Evolutionary conservation across 2,888 invertebrate genomes (phyloP).

Genomic region (Bellardia bayeri): DNA sequence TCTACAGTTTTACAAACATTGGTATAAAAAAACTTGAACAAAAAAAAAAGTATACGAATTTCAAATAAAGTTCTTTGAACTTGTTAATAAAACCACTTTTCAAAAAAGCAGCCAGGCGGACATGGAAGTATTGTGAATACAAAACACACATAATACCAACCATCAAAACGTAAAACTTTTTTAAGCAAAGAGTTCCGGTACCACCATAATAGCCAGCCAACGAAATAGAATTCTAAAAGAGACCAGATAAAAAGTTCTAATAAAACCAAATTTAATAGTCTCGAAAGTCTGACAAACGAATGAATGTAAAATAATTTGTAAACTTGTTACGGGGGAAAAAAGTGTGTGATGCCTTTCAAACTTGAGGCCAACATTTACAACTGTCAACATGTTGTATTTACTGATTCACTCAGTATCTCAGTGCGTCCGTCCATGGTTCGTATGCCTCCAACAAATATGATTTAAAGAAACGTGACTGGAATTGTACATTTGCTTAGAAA

Average conservation of each 20-base stretch:
- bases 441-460: neutral
- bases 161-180: neutral
- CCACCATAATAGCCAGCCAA: slow-evolving; percentile 37
- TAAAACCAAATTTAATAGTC: slow-evolving; percentile 56
- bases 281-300: slow-evolving; percentile 34
- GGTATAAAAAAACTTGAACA: neutral
- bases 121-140: slow-evolving; percentile 15
- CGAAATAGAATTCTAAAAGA: neutral
- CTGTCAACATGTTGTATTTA: slow-evolving; percentile 51
- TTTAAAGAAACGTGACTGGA: slow-evolving; percentile 46
- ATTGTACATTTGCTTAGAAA: neutral
- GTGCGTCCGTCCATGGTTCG: neutral
- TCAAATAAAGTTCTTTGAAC: slow-evolving; percentile 49
- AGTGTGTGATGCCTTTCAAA: slow-evolving; percentile 34
- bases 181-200: slow-evolving; percentile 58
- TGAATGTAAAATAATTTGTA: neutral
- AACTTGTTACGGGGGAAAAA: neutral
- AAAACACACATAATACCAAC: neutral
- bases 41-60: neutral
- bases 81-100: slow-evolving; percentile 30
- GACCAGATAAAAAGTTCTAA: slow-evolving; percentile 39
- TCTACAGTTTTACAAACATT: too few relatives aligned
- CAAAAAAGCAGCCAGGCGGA: neutral
- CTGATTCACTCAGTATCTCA: neutral
- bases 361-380: slow-evolving; percentile 53